Evolutionary conservation across 2,888 invertebrate species (phyloP).

Genomic region (Stegophylla sp.): DNA sequence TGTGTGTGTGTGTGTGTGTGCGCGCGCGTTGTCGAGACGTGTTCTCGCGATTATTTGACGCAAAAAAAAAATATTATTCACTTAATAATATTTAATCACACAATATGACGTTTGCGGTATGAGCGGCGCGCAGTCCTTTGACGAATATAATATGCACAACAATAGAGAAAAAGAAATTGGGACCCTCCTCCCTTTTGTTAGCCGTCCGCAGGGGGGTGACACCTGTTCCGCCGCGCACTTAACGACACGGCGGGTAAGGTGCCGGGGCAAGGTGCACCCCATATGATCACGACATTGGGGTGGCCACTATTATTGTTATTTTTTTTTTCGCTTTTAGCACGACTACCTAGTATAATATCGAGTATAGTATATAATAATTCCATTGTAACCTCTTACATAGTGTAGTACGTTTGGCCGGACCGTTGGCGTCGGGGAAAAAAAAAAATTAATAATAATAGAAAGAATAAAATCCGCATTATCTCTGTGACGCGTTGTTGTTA

Average conservation of each 20-base stretch:
- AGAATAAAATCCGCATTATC: neutral
- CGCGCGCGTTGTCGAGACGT: neutral
- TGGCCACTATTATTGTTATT: too few relatives aligned
- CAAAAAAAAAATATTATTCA: neutral
- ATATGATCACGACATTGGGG: too few relatives aligned
- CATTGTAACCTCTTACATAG: too few relatives aligned
- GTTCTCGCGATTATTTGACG: neutral
- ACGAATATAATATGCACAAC: neutral
- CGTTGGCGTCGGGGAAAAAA: neutral
- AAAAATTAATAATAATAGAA: neutral
- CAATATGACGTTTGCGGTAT: neutral
- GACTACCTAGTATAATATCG: too few relatives aligned
- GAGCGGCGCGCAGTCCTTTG: neutral
- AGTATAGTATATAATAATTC: too few relatives aligned
- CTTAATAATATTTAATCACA: too few relatives aligned
- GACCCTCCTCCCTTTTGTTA: neutral
- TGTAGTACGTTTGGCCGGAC: too few relatives aligned
- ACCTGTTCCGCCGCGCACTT: constrained; percentile 21
- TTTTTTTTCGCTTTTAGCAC: too few relatives aligned
- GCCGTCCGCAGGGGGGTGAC: neutral
- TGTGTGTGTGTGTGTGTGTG: neutral
- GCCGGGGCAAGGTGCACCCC: neutral
- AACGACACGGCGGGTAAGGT: too few relatives aligned
- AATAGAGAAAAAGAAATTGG: too few relatives aligned
- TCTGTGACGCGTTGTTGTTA: neutral